A percentile compares a stretch with the other conserved stretches of the same genome.
Conservation (phyloP, 2,797 vertebrate species). For the Diplodus puntazzo region DNA sequence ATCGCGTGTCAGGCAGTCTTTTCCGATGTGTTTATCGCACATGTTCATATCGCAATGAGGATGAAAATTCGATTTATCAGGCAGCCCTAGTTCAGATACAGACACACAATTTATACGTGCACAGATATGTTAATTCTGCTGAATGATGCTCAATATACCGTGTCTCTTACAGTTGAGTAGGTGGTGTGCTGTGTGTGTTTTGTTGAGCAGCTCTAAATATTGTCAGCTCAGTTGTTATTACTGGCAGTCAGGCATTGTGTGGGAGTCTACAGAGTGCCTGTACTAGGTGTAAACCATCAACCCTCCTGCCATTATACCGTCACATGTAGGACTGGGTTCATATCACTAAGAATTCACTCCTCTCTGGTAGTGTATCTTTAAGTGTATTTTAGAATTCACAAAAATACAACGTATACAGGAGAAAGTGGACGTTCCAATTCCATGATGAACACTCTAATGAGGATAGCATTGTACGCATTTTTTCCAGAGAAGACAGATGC, state of each 20-base stretch:
- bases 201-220: conserved; percentile 50
- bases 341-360: background rate
- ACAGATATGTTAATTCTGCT: conserved; percentile 22
- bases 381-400: background rate
- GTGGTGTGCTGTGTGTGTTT: conserved; percentile 36
- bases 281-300: conserved; percentile 49
- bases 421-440: background rate
- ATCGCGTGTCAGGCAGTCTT: too few species aligned
- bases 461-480: too few species aligned
- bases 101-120: conserved; percentile 1
- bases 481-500: too few species aligned
- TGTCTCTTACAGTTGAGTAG: conserved; percentile 26
- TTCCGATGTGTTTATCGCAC: too few species aligned
- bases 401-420: conserved; percentile 5
- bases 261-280: conserved; percentile 46
- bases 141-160: conserved; percentile 18
- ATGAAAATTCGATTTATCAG: too few species aligned
- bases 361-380: conserved; percentile 14
- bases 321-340: conserved; percentile 29
- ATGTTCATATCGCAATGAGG: too few species aligned
- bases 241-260: conserved; percentile 47
- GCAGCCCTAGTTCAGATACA: background rate
- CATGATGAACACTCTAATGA: background rate
- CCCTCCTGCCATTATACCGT: conserved; percentile 46
- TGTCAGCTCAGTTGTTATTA: conserved; percentile 47